Base-by-base conservation (phyloP, 2,888 invertebrate genomes). In the Caenorhabditis sp. region DNA sequence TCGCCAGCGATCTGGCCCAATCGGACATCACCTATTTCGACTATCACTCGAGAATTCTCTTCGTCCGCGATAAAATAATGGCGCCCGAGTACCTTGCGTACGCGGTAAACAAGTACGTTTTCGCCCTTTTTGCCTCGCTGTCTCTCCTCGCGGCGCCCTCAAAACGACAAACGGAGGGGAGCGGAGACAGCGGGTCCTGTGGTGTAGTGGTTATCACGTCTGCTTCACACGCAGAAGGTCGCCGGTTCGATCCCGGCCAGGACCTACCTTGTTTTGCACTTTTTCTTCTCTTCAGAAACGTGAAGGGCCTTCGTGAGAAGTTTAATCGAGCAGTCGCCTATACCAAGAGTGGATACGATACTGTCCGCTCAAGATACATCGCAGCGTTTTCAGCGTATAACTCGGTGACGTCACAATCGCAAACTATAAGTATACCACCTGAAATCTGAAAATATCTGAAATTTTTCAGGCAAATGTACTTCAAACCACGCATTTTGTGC, bases 151-250 rank as follows among this genome's bases (percentile, higher is more conserved):
- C 43, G 43, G 22, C 20, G 2, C 20, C 2, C 13, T 46, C 26
- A 26, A 6, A 1, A 24, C 46, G n/a, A 26, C 46, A 22, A 6
- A 2, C 2, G 11, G 24, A 9, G 46, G 24, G n/a, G n/a, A n/a
- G n/a, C n/a, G n/a, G n/a, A n/a, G n/a, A n/a, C n/a, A n/a, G 24
- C n/a, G 24, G 68, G 68, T 75, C 72, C 77, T 78, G 78, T 84
- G 81, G 85, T 83, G 83, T 85, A 84, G 83, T 82, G 85, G 85
- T 85, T 84, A 84, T 83, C 85, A 83, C 83, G 83, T 85, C 83
- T 85, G 83, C 83, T 84, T 85, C 80, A 83, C 84, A 84, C 83
- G 82, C 83, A 83, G 83, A 84, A 85, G 85, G 85, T 82, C 85
- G 81, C 81, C 78, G 83, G 83, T 84, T 83, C 83, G 81, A 83